Evolutionary conservation across 2,113 vertebrate genomes (phyloP).

Genomic region (Ciconia boyciana): DNA sequence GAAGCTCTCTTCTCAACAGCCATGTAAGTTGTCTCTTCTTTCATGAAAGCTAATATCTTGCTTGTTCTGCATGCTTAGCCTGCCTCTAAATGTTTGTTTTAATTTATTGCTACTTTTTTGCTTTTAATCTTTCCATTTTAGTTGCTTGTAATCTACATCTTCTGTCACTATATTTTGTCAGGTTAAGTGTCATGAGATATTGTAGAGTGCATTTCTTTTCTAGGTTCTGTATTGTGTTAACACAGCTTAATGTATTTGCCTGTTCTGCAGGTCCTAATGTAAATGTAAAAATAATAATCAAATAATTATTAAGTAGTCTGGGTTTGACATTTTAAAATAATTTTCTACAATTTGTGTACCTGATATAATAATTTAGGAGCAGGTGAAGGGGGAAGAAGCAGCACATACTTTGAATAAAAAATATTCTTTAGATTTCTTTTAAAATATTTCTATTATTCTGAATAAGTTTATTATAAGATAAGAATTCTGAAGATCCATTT

Average conservation of each 20-base stretch:
- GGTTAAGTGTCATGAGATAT: constrained; percentile 24
- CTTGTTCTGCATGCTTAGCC: constrained; percentile 74
- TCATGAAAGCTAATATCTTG: constrained; percentile 67
- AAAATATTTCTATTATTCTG: background rate
- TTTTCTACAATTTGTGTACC: background rate
- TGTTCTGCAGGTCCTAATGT: background rate
- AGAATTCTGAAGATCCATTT: background rate
- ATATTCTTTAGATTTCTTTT: background rate
- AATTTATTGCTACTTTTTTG: constrained; percentile 53
- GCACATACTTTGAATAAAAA: background rate
- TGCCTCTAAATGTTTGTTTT: constrained; percentile 73
- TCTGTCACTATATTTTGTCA: constrained; percentile 25
- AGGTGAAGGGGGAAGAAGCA: background rate
- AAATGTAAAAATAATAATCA: background rate
- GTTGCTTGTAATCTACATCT: constrained; percentile 32
- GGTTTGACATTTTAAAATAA: background rate
- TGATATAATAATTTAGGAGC: background rate
- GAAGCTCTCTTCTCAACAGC: constrained; percentile 82
- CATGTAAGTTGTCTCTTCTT: constrained; percentile 79
- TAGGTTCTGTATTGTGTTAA: constrained; percentile 9
- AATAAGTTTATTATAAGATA: background rate
- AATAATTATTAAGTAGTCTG: background rate
- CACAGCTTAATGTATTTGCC: background rate
- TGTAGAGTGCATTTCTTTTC: background rate
- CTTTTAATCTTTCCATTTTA: constrained; percentile 62